phyloP scores from a whole-genome alignment of 2,888 invertebrate genomes.

The Lycia hirtaria region DNA sequence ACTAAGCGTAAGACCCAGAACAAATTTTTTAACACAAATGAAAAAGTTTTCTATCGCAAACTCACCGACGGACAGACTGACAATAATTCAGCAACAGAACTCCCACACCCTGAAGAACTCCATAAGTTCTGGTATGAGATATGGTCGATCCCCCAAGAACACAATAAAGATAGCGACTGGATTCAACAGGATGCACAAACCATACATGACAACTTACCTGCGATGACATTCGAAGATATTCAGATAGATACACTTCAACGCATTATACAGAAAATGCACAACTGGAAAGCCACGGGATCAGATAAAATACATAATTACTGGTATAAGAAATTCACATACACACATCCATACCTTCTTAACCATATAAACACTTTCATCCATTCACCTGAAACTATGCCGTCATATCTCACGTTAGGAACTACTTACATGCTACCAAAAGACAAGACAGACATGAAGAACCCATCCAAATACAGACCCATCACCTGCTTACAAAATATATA shows the following conservation, averaged over 20 bases:
- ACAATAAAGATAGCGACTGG: not conserved
- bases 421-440: not conserved
- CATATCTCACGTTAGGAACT: not conserved
- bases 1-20: not conserved
- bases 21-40: not conserved
- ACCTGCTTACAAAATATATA: not conserved
- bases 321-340: not conserved
- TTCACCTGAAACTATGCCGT: not conserved
- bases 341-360: not conserved
- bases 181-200: not conserved
- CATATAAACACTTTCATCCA: not conserved
- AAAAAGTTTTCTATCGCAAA: not conserved
- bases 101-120: not conserved
- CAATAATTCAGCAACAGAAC: not conserved
- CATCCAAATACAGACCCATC: not conserved
- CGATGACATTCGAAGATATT: too few relatives aligned
- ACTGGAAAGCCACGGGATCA: not conserved
- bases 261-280: not conserved
- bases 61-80: not conserved
- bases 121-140: not conserved
- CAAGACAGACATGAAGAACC: not conserved
- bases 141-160: not conserved
- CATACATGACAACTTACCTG: not conserved
- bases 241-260: too few relatives aligned
- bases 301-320: slow-evolving; percentile 4